Evolutionary conservation across 2,888 invertebrate species (phyloP), one percentile per base, ranked within the genome.

Genomic region (Leptothorax acervorum): DNA sequence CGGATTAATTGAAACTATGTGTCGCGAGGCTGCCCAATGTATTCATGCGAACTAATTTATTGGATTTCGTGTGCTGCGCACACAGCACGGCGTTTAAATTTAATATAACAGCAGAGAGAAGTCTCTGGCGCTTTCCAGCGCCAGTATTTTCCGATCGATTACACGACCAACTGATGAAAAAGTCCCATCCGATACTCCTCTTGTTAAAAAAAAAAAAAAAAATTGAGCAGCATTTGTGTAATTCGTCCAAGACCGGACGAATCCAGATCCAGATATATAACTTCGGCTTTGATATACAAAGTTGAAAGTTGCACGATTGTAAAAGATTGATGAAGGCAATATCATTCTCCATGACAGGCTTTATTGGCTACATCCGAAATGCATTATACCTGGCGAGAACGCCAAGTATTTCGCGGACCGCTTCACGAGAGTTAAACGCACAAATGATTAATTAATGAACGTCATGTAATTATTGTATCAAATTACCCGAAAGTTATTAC

Each of bases 381-480:
- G 39, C 53, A 28, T 53, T 66, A 42, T 39, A 35, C 48, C 31
- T 31, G 8, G 15, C 31, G 63, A 75, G 45, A 63, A 53, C 66
- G 39, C 18, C 4, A 12, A 53, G 12, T 53, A 68, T 76, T 53
- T 76, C 31, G 39, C 66, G 76, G 68, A 68, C 18, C 12, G 66
- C 51, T 68, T 68, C 68, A 51, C 76, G 12, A 76, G 76, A 76
- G 76, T 76, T 76, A 76, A 76, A 76, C 68, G 51, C 68, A 39
- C 53, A 53, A 76, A 76, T 68, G 53, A 76, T 76, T 76, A 76
- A 76, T 76, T 76, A 76, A 76, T 76, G 18, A 51, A 65, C 66
- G 76, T 76, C 53, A 68, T 68, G 76, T 76, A 76, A 76, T 76
- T 76, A 76, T 76, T 76, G 76, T 68, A 68, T 68, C 76, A 76